Evolutionary conservation across 2,113 vertebrate genomes (phyloP), one percentile per base, ranked within the genome.

Genomic region (Protomyctophum bolini): DNA sequence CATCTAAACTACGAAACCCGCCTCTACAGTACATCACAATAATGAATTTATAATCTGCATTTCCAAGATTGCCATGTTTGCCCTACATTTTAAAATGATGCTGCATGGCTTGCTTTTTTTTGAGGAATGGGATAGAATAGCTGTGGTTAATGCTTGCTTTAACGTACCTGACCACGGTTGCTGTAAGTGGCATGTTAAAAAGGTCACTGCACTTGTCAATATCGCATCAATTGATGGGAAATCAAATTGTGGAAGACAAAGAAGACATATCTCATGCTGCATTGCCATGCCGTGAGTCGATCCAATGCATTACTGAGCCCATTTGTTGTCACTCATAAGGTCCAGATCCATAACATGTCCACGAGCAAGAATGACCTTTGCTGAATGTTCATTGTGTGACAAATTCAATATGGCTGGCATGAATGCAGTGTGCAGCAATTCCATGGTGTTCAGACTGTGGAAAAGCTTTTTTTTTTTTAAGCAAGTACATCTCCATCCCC

Each of bases 1-100:
- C 58, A 85, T 86, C 76, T 76, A 51, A 77, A 81, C 54, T 61
- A 59, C 50, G 65, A 70, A 73, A 65, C 57, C 65, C 72, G 54
- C 72, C 41, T 68, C 66, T 4, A 75, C 21, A 21, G 21, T 2
- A 21, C 71, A 72, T 72, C 63, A 76, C 71, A 82, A 70, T 69
- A 72, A 83, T 76, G 65, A 81, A 86, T 88, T 79, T 81, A 86
- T 85, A 72, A 86, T 82, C 69, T 68, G 72, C 71, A 59, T 82
- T 77, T 74, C 68, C 71, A 72, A 73, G 68, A 77, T 68, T 76
- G 70, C 80, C 66, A 68, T 70, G n/a, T 70, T 66, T 6, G 79
- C 75, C 86, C 81, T 70, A 83, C 49, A 70, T 87, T 72, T 59
- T 72, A 21, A 1, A 5, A n/a, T 57, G 50, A 81, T 73, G 58